Base-by-base conservation (phyloP, 1,140 invertebrate genomes). In the Zophobas morio region DNA sequence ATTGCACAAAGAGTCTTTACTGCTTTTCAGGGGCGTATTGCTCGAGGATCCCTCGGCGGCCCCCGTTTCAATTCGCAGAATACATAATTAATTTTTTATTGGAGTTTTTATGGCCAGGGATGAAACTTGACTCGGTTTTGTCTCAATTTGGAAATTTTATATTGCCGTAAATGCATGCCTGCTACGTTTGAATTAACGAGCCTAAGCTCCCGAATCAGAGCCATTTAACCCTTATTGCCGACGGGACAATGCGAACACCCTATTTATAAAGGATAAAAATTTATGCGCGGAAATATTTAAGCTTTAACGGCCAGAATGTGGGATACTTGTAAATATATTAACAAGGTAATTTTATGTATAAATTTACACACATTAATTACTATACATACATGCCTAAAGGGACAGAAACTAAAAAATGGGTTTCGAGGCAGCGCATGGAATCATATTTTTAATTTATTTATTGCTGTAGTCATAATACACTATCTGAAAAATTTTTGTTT, bases 1-100 rank as follows among this genome's bases (percentile, higher is more conserved):
- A 78, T 75, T 78, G 63, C 77, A 78, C 77, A 78, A 75, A 78
- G 70, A 78, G 49, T 53, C 60, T 74, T 70, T 75, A 75, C 35
- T 78, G 42, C 73, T 60, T 77, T 70, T 74, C 70, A 56, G 46
- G 71, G 46, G 60, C 53, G 76, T 72, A 72, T 54, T 53, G 70
- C 70, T n/a, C 32, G 70, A 72, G 46, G 36, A 40, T 72, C 47
- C 51, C 70, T 72, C 70, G 51, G 51, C 42, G 51, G 51, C 70
- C 51, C 46, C 70, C 47, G 34, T 73, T 73, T 73, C 71, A 73
- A 73, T 73, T 73, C 54, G 39, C 71, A 20, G 71, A 73, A 73
- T 73, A 73, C 71, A 73, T 73, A 73, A 73, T 73, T 73, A 73
- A 73, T 73, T 73, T 73, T 72, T 73, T 73, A 73, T 73, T 73